Base-by-base conservation (phyloP, 1,140 invertebrate species). In the Bombus balteatus region DNA sequence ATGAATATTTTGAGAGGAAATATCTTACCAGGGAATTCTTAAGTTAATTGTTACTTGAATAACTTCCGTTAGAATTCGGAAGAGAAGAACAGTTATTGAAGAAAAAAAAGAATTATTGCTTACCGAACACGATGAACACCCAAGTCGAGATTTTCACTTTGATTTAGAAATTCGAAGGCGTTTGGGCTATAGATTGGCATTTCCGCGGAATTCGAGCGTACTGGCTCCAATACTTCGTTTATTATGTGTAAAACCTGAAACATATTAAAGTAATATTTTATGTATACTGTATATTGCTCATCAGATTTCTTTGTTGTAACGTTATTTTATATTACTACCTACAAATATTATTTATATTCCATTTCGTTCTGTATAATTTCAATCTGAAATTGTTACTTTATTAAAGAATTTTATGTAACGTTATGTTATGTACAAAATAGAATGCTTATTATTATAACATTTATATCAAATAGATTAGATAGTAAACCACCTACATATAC, bases 211-310 rank as follows among this genome's bases (percentile, higher is more conserved):
- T 96, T 96, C 5, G 96, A 96, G 85, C 96, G 96, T 1, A 98
- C 96, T 6, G 98, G 98, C 83, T 97, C 96, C 80, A 98, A 94
- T 25, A 98, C 97, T 94, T 98, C 97, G 84, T 98, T 97, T 90
- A 98, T 97, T 90, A 97, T 96, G 93, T 98, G 98, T 81, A 98
- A 95, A 39, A 98, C 96, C 97, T 98, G 87, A 66, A 92, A 81
- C 83, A 77, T 72, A 82, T 57, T 47, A 53, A 72, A 77, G n/a
- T 32, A 72, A 47, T 53, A 43, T 41, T 22, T 41, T n/a, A 53
- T 37, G 3, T 34, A 12, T 22, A 47, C 3, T 10, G n/a, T 0
- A 15, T n/a, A 41, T 41, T 41, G 1, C 2, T 68, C 22, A 68
- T 25, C 66, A 68, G 1, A 32, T 32, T 53, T 53, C 18, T 6